A percentile compares a stretch with the other conserved stretches of the same genome.
phyloP scores from a whole-genome alignment of 2,888 invertebrate species.

The Calliphora vomitoria region DNA sequence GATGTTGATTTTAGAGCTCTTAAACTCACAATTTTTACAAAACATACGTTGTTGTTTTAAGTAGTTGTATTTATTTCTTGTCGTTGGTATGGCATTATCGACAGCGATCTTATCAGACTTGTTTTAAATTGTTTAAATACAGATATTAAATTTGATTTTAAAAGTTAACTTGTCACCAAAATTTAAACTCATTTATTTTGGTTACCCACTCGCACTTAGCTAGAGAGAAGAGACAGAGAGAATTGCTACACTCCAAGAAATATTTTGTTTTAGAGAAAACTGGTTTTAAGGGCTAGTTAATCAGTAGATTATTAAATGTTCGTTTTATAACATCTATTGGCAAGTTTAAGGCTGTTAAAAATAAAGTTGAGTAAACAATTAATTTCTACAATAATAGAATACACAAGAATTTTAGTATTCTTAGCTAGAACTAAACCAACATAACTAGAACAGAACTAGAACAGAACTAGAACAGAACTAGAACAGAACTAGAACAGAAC shows the following conservation, averaged over 20 bases:
- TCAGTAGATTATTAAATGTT: no score
- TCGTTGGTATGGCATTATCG: conserved; percentile 31
- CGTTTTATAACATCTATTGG: no score
- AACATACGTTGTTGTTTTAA: neutral
- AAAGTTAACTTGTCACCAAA: conserved; percentile 36
- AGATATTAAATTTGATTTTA: conserved; percentile 56
- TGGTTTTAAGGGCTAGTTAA: neutral
- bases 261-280: neutral
- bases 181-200: neutral
- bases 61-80: conserved; percentile 30
- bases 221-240: neutral
- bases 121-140: conserved; percentile 68
- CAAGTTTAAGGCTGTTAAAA: no score
- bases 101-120: conserved; percentile 69
- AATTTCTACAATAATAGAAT: no score
- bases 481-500: no score
- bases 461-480: no score
- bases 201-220: neutral
- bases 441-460: no score
- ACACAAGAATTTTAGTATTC: no score
- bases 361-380: no score
- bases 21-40: conserved; percentile 36
- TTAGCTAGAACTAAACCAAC: no score
- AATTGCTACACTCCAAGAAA: neutral
- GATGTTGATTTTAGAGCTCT: conserved; percentile 60